These are phyloP conservation scores for Heliconius charithonia DNA, from an alignment of 2,888 invertebrate genomes.

Conservation along the genomic window DNA sequence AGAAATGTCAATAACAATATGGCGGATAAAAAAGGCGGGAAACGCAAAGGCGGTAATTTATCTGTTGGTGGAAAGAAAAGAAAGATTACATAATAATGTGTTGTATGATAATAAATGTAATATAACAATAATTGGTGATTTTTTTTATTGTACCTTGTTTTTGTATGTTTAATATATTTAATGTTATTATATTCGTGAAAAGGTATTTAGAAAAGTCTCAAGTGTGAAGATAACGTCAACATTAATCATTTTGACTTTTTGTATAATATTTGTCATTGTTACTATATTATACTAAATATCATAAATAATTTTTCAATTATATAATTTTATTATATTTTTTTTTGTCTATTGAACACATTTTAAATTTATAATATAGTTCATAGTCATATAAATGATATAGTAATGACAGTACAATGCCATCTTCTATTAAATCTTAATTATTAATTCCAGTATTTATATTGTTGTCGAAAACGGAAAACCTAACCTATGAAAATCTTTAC, in stretches of 20 bases:
- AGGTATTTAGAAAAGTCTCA: no score
- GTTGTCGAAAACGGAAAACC: constrained; percentile 24
- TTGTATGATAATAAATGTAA: constrained; percentile 36
- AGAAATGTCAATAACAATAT: constrained; percentile 51
- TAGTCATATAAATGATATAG: background rate
- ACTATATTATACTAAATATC: background rate
- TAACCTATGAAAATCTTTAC: constrained; percentile 37
- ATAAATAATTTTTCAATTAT: background rate
- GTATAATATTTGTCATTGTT: no score
- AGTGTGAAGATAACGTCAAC: no score
- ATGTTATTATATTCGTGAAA: background rate
- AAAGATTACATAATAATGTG: constrained; percentile 59
- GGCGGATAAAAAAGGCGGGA: constrained; percentile 62
- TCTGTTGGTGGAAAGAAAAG: constrained; percentile 68
- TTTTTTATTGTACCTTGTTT: background rate
- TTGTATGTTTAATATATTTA: background rate
- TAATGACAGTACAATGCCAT: background rate
- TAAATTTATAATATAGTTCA: background rate
- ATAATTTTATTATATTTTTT: no score
- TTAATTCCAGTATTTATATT: background rate
- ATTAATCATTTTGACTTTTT: no score
- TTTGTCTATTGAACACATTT: background rate
- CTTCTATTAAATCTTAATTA: background rate
- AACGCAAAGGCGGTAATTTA: constrained; percentile 59
- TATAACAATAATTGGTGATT: constrained; percentile 35